Base-by-base conservation (phyloP, 2,113 vertebrate species). In the Clupea harengus region DNA sequence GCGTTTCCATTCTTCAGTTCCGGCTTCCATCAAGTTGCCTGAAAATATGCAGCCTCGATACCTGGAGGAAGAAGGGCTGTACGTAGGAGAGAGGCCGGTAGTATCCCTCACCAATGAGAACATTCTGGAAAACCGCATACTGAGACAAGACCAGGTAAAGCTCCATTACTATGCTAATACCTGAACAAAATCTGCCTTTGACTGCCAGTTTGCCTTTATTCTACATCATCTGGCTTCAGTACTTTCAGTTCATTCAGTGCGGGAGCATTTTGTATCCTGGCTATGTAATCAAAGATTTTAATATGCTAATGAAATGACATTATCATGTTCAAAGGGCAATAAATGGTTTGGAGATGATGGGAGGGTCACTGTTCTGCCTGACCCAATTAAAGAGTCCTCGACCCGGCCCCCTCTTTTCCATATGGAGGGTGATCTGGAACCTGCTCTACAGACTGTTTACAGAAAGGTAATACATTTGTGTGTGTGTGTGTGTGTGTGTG, bases 261-360 rank as follows among this genome's bases (percentile, higher is more conserved):
- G 10, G 10, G 2, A 11, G 9, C 8, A 28, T 4, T 60, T 67
- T 9, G 22, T n/a, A 9, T 64, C 64, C 10, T 9, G n/a, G 64
- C 64, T 67, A 25, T 67, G n/a, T 28, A 10, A 7, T 60, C 4
- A 60, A 60, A 67, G 25, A 67, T 67, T 8, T 67, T 8, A 67
- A 11, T 67, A 9, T 67, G n/a, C 7, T 28, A 25, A 11, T 67
- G 9, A 10, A 28, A 67, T 67, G 64, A 28, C 8, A 67, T 28
- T 11, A 28, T 90, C 83, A 88, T 82, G 1, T 85, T 75, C 85
- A 0, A 85, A 99, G 98, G 97, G 94, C 2, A 96, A 93, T 81
- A 94, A 94, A 78, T 99, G 98, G 98, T 99, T 99, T 90, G 98
- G 98, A 64, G 97, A 97, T 5, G 98, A 99, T 0, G 98, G 98